Evolutionary conservation across 1,140 invertebrate genomes (phyloP), one percentile per base, ranked within the genome.

Genomic region (Drosophila punjabiensis): DNA sequence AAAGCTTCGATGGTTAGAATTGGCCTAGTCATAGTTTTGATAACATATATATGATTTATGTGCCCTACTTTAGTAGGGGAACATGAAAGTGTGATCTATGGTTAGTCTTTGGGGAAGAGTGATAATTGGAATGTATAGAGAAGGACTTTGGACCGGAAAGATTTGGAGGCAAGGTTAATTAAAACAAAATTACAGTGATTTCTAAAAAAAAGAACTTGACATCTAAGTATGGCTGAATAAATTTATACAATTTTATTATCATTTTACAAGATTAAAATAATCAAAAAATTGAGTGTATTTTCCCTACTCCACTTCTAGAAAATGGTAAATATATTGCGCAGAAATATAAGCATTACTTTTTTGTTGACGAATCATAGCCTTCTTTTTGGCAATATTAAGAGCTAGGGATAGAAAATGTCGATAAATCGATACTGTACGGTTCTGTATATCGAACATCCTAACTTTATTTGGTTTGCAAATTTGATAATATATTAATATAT

Each of bases 21-120:
- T 45, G 35, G 63, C 32, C 30, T n/a, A 45, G 68, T 71, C 52
- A 76, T 59, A 10, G 37, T 24, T n/a, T 59, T 58, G 60, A 65
- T 58, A 65, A 24, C 63, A 60, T 41, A 6, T 20, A 30, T 30
- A 39, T 55, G 14, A 76, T 66, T 75, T 65, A 56, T 32, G 20
- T 47, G 30, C 7, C 16, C 18, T 43, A 39, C 24, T 50, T 32
- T 41, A 41, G 7, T 14, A 16, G 13, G 10, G 14, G 28, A 32
- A 41, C 11, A 68, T 16, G 16, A 60, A 48, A 33, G 33, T 55
- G 4, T 20, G 52, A 58, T 58, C 16, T 58, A 64, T 58, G 20
- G 20, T 35, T 37, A 7, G 20, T 64, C 39, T 43, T 7, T 20
- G 1, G 30, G 16, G 18, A 20, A 35, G 30, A 24, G 14, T 62